Evolutionary conservation across 2,797 vertebrate genomes (phyloP), one percentile per base, ranked within the genome.

Genomic region (Tokudaia muenninki): DNA sequence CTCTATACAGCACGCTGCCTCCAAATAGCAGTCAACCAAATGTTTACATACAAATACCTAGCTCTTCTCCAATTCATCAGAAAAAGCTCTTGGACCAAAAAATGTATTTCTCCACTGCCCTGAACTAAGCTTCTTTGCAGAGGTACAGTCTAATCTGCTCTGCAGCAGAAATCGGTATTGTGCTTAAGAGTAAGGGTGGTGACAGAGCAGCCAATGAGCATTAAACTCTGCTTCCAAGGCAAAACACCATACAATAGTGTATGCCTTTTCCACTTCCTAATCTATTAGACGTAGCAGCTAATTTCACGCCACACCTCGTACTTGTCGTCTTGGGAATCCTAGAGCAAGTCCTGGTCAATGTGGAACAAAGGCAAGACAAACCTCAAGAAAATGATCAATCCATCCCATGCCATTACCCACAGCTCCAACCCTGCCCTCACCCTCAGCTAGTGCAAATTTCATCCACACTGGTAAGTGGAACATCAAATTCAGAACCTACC

Each of bases 21-120:
- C 67, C 94, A 91, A 92, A 95, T 19, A 92, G 79, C 92, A 97
- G 92, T 55, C 90, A 94, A 83, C 90, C 89, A 92, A 93, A 92
- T 24, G 2, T 86, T 94, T 80, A 78, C n/a, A 96, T 75, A 92
- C 61, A 96, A 94, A 96, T 78, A 94, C 88, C 93, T 94, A 92
- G 61, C 93, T 95, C 78, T 90, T 95, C 92, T 97, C 82, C 92
- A 97, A 96, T 95, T 95, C 97, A 96, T 96, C 96, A 44, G 63
- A 97, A 95, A 80, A 96, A 84, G 34, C 52, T 94, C 67, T 61
- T 78, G 92, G 95, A 94, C 97, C 97, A 95, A 96, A 50, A 29
- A 87, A 97, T 92, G 91, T n/a, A 92, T 97, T 98, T 97, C 97
- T 65, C 72, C 93, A 95, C 91, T 94, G 95, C 97, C 97, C 97